These are phyloP conservation scores for Dermatophagoides farinae DNA, from an alignment of 1,140 invertebrate species.

Conservation along the genomic window DNA sequence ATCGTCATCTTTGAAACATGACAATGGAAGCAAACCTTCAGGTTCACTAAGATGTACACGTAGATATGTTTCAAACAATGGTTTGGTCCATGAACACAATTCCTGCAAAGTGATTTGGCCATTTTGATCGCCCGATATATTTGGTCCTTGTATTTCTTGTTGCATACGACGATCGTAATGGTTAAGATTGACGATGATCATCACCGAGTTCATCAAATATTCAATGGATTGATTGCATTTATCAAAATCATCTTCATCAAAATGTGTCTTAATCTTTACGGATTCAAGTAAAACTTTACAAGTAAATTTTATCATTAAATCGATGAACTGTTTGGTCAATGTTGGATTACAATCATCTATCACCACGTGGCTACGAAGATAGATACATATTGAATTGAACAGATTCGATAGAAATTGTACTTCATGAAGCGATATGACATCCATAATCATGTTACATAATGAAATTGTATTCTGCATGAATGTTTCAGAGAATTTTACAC, in stretches of 20 bases:
- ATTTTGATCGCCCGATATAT: not conserved
- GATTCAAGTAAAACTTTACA: conserved; percentile 10
- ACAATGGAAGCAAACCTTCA: not conserved
- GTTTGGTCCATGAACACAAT: conserved; percentile 3
- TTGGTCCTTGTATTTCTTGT: not conserved
- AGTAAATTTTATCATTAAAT: conserved; percentile 4
- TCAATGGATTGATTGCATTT: conserved; percentile 11
- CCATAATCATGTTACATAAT: conserved; percentile 29
- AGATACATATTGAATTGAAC: conserved; percentile 9
- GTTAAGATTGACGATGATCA: not conserved
- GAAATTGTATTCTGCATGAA: conserved; percentile 47
- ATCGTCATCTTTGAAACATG: conserved; percentile 1
- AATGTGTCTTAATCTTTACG: not conserved
- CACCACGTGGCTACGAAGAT: not conserved
- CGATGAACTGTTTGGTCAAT: not conserved
- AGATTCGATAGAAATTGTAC: not conserved
- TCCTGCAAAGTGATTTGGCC: not conserved
- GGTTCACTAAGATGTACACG: conserved; percentile 8
- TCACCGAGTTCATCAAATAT: conserved; percentile 10
- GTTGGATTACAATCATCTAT: not conserved
- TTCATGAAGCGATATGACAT: conserved; percentile 5
- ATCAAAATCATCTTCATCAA: conserved; percentile 11
- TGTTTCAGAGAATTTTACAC: conserved; percentile 43
- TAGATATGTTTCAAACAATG: conserved; percentile 12
- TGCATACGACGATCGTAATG: not conserved